Percentiles rank a stretch among this genome's conserved stretches.
phyloP scores from a whole-genome alignment of 2,888 invertebrate genomes.

The Rotaria socialis region DNA sequence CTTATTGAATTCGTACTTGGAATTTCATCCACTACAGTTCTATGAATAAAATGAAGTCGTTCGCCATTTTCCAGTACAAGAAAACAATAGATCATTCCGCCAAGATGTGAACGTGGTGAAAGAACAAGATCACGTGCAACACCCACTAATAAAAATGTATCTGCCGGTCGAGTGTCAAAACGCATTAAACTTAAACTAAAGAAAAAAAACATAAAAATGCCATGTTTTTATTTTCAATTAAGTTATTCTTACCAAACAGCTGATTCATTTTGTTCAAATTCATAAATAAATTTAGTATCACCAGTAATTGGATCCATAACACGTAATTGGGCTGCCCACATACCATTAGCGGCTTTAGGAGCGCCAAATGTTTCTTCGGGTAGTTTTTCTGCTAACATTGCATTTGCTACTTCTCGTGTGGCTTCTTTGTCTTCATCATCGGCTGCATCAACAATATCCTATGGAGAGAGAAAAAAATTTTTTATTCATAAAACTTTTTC shows the following conservation, averaged over 20 bases:
- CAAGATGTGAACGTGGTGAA: constrained; percentile 75
- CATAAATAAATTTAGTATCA: constrained; percentile 62
- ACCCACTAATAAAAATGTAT: constrained; percentile 72
- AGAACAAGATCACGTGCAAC: constrained; percentile 82
- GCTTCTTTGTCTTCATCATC: constrained; percentile 89
- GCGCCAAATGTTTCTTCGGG: constrained; percentile 90
- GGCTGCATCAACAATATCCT: constrained; percentile 87
- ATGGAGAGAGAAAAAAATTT: not conserved
- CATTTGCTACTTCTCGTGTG: constrained; percentile 93
- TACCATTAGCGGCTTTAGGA: constrained; percentile 83
- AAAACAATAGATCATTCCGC: constrained; percentile 82
- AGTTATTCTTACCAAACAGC: constrained; percentile 65
- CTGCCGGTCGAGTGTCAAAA: constrained; percentile 69
- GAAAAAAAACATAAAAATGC: not conserved
- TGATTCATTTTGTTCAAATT: constrained; percentile 90
- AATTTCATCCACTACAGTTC: constrained; percentile 85
- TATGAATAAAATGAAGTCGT: constrained; percentile 82
- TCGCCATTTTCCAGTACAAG: constrained; percentile 70
- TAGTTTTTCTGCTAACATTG: constrained; percentile 76
- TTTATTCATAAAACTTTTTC: not conserved
- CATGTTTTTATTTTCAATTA: too few species aligned
- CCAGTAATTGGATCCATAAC: constrained; percentile 53
- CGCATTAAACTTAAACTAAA: constrained; percentile 72
- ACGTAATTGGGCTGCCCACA: constrained; percentile 78
- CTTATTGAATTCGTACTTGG: constrained; percentile 61